Conservation (phyloP, 1,140 invertebrate genomes). For the Tetragonula clypearis region DNA sequence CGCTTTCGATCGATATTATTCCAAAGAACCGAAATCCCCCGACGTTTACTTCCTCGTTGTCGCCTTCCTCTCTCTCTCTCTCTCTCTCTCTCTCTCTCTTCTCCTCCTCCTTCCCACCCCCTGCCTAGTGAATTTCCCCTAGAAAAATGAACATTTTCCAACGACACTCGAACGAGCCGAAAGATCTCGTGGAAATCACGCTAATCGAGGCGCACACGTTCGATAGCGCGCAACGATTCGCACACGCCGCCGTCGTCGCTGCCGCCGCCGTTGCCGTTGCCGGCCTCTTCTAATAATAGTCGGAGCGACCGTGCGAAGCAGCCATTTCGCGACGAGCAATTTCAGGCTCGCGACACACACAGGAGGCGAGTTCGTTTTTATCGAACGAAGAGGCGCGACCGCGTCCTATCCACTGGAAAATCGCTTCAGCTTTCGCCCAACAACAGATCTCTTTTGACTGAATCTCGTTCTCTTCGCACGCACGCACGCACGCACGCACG, state of each 20-base stretch:
- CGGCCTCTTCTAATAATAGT: constrained; percentile 62
- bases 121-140: background rate
- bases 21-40: background rate
- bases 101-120: background rate
- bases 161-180: background rate
- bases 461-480: too few species aligned
- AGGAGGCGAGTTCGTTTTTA: too few species aligned
- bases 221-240: constrained; percentile 16
- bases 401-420: too few species aligned
- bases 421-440: too few species aligned
- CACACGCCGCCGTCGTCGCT: background rate
- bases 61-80: too few species aligned
- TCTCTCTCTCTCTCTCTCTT: too few species aligned
- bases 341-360: constrained; percentile 26
- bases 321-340: constrained; percentile 58
- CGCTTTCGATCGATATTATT: background rate
- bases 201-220: constrained; percentile 13
- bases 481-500: too few species aligned
- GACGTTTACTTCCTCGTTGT: too few species aligned
- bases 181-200: background rate
- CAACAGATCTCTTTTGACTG: too few species aligned
- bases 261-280: too few species aligned
- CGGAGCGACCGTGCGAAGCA: constrained; percentile 47
- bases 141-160: too few species aligned
- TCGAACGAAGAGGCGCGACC: too few species aligned